phyloP scores from a whole-genome alignment of 2,888 invertebrate species.

The Serrognathus titanus region DNA sequence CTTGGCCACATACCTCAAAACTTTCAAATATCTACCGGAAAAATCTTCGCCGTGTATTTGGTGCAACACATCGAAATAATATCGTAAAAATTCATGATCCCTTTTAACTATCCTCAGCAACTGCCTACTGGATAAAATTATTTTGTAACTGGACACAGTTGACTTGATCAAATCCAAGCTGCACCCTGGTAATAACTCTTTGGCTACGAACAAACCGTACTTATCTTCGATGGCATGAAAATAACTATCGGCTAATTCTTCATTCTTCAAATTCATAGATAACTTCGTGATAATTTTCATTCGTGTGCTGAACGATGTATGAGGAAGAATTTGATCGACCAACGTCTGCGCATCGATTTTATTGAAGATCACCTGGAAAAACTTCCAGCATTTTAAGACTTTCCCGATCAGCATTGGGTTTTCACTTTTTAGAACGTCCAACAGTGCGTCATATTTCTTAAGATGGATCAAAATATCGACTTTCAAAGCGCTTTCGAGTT shows the following conservation, averaged over 20 bases:
- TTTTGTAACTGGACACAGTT: conserved; percentile 8
- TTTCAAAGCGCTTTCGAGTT: conserved; percentile 18
- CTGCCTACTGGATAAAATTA: conserved; percentile 10
- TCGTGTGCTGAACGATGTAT: conserved; percentile 15
- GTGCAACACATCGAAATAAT: conserved; percentile 14
- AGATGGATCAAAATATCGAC: conserved; percentile 14
- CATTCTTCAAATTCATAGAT: conserved; percentile 9
- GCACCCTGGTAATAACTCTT: conserved; percentile 16
- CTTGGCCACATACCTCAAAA: conserved; percentile 9
- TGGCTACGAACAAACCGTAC: conserved; percentile 19
- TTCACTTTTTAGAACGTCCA: conserved; percentile 14
- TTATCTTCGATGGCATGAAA: conserved; percentile 13
- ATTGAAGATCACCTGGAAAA: conserved; percentile 10
- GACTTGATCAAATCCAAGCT: conserved; percentile 11
- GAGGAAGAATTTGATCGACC: conserved; percentile 15
- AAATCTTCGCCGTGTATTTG: not conserved
- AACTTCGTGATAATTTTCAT: conserved; percentile 16
- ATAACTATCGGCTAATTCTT: conserved; percentile 13
- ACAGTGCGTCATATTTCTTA: conserved; percentile 7
- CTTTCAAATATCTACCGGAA: not conserved
- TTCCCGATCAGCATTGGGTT: conserved; percentile 15
- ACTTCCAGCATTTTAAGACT: conserved; percentile 12
- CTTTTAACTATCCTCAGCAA: conserved; percentile 17
- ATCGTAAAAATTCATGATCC: conserved; percentile 12
- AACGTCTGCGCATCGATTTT: conserved; percentile 5